phyloP scores from a whole-genome alignment of 2,888 invertebrate genomes.

The Lymantria monacha region DNA sequence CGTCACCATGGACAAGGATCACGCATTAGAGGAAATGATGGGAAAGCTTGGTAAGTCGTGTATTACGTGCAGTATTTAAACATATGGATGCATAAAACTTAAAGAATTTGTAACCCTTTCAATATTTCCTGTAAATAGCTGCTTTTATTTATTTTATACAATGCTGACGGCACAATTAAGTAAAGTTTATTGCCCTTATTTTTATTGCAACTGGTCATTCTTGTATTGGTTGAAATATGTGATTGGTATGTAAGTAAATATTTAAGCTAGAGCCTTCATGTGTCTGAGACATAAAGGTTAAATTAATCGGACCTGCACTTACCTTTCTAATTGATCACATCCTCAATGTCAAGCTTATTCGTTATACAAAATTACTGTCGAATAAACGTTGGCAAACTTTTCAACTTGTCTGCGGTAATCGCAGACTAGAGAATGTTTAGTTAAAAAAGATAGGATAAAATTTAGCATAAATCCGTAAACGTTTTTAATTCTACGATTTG shows the following conservation, averaged over 20 bases:
- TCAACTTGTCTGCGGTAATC: background rate
- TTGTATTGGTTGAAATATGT: conserved; percentile 40
- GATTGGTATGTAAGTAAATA: conserved; percentile 31
- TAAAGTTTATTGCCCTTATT: conserved; percentile 40
- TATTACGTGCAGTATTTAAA: conserved; percentile 20
- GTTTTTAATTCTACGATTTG: no score
- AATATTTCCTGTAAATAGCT: conserved; percentile 34
- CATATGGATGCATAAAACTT: conserved; percentile 48
- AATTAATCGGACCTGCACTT: conserved; percentile 32
- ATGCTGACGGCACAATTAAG: conserved; percentile 14
- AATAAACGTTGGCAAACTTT: background rate
- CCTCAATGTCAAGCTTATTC: conserved; percentile 14
- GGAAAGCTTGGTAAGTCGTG: conserved; percentile 83
- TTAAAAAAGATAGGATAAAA: no score
- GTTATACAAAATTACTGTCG: conserved; percentile 1
- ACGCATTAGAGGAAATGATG: conserved; percentile 85
- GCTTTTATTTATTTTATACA: conserved; percentile 21
- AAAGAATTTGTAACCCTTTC: conserved; percentile 27
- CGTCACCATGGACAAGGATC: conserved; percentile 83
- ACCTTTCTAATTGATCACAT: conserved; percentile 43
- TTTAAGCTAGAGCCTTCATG: conserved; percentile 34
- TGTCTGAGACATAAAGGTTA: conserved; percentile 29
- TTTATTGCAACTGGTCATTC: conserved; percentile 38
- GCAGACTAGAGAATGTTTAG: no score
- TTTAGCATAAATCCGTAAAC: no score